Conservation (phyloP, 92 coral and sea anemone genomes). For the Umimayanthus kanabou region DNA sequence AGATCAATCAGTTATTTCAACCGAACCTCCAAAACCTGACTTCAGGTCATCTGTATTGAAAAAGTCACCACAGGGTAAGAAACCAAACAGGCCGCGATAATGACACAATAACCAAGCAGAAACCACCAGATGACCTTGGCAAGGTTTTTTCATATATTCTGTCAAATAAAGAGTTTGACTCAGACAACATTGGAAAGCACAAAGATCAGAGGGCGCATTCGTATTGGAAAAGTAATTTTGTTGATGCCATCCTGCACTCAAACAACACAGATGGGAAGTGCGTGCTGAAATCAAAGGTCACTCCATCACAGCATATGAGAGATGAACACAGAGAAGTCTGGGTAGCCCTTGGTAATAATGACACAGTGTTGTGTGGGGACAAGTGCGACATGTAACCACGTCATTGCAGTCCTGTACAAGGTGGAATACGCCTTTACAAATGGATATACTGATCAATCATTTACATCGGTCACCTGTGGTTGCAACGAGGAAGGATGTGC, state of each 20-base stretch:
- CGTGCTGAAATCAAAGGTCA: slow-evolving; percentile 32
- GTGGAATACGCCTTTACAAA: slow-evolving; percentile 49
- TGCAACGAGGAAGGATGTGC: slow-evolving; percentile 50
- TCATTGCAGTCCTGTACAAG: slow-evolving; percentile 63
- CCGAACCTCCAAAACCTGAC: too few relatives aligned
- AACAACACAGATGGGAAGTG: slow-evolving; percentile 20
- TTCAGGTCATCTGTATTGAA: too few relatives aligned
- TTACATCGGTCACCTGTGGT: slow-evolving; percentile 55
- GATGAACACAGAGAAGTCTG: slow-evolving; percentile 56
- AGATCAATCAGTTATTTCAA: too few relatives aligned
- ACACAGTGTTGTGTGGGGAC: slow-evolving; percentile 50
- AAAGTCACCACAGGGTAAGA: too few relatives aligned
- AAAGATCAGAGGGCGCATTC: slow-evolving; percentile 51
- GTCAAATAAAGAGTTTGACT: slow-evolving; percentile 42
- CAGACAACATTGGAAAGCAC: slow-evolving; percentile 50
- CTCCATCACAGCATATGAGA: slow-evolving; percentile 41
- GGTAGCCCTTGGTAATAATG: slow-evolving; percentile 36
- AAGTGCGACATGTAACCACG: slow-evolving; percentile 54
- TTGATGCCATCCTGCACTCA: slow-evolving; percentile 44
- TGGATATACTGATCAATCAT: slow-evolving; percentile 51
- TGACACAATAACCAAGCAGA: too few relatives aligned
- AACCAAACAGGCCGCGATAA: too few relatives aligned
- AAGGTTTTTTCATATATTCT: slow-evolving; percentile 45
- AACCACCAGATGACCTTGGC: slow-evolving; percentile 52
- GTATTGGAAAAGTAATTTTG: slow-evolving; percentile 59